A percentile compares a stretch with the other conserved stretches of the same genome.
phyloP scores from a whole-genome alignment of 2,888 invertebrate genomes.

The Brenthis hecate region DNA sequence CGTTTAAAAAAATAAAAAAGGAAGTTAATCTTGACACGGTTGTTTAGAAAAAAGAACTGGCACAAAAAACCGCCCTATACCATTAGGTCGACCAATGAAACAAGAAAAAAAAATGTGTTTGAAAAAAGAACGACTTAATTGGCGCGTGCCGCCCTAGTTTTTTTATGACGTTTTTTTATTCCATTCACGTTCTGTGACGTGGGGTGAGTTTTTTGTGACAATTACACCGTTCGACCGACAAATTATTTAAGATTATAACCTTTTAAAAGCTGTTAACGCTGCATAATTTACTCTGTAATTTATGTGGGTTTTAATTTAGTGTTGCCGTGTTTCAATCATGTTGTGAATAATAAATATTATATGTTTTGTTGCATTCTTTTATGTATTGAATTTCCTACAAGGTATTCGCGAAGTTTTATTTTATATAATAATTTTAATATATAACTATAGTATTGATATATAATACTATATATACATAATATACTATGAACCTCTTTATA shows the following conservation, averaged over 20 bases:
- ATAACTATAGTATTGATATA: too few species aligned
- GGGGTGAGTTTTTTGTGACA: constrained; percentile 75
- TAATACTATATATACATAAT: too few species aligned
- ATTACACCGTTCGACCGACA: constrained; percentile 61
- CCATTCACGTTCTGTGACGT: constrained; percentile 52
- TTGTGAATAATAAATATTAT: constrained; percentile 17
- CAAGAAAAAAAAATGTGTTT: constrained; percentile 61
- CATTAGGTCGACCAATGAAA: constrained; percentile 67
- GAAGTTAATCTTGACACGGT: constrained; percentile 67
- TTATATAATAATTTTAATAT: background rate
- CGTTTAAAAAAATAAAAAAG: constrained; percentile 47
- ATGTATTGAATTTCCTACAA: background rate
- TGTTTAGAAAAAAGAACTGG: constrained; percentile 51
- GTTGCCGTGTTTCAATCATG: constrained; percentile 8
- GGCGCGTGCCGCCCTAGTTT: constrained; percentile 75
- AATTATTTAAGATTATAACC: constrained; percentile 69
- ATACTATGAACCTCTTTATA: too few species aligned
- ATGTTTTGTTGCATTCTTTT: background rate
- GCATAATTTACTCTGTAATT: constrained; percentile 51
- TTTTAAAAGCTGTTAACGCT: constrained; percentile 56
- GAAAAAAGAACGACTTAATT: constrained; percentile 73
- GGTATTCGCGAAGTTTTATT: background rate
- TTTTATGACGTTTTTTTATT: constrained; percentile 36
- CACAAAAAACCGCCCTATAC: constrained; percentile 68
- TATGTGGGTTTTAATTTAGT: constrained; percentile 38